phyloP scores from a whole-genome alignment of 2,797 vertebrate genomes.

The Takifugu ocellatus region DNA sequence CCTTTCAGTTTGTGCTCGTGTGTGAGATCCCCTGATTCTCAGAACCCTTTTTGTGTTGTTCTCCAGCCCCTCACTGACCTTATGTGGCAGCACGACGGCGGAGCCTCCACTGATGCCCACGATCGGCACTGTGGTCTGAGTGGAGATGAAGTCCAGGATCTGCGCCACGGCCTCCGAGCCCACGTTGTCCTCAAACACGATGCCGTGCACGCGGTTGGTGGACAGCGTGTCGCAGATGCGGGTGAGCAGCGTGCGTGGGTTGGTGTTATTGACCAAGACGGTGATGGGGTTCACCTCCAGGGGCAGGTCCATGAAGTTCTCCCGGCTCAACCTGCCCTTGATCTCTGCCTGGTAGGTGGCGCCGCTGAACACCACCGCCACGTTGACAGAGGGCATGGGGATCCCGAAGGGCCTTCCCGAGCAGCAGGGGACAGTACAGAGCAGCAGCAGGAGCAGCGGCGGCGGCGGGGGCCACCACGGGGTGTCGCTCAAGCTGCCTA shows the following conservation, averaged over 20 bases:
- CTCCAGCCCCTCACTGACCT: slow-evolving; percentile 76
- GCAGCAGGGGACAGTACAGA: slow-evolving; percentile 54
- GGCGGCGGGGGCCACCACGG: slow-evolving; percentile 68
- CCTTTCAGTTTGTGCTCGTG: too few relatives aligned
- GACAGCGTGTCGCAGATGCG: slow-evolving; percentile 89
- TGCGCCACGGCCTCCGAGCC: slow-evolving; percentile 94
- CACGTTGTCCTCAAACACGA: slow-evolving; percentile 94
- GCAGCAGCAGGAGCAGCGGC: slow-evolving; percentile 60
- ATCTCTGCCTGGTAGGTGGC: slow-evolving; percentile 84
- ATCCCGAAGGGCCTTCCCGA: slow-evolving; percentile 69
- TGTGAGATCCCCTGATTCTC: too few relatives aligned
- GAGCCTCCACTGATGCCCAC: slow-evolving; percentile 96
- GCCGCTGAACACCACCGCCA: slow-evolving; percentile 93
- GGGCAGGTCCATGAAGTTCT: slow-evolving; percentile 94
- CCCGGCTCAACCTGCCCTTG: slow-evolving; percentile 83
- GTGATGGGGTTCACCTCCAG: slow-evolving; percentile 93
- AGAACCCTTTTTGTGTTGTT: too few relatives aligned
- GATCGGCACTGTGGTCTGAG: slow-evolving; percentile 89
- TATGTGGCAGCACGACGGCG: slow-evolving; percentile 89
- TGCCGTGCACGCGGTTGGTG: slow-evolving; percentile 86
- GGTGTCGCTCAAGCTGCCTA: slow-evolving; percentile 72
- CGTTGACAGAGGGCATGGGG: slow-evolving; percentile 81
- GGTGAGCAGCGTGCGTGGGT: slow-evolving; percentile 90
- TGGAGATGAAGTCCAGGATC: slow-evolving; percentile 95
- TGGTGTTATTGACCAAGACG: slow-evolving; percentile 90